These are phyloP conservation scores for Melanerpes aurifrons DNA, from an alignment of 2,113 vertebrate genomes.

Conservation along the genomic window DNA sequence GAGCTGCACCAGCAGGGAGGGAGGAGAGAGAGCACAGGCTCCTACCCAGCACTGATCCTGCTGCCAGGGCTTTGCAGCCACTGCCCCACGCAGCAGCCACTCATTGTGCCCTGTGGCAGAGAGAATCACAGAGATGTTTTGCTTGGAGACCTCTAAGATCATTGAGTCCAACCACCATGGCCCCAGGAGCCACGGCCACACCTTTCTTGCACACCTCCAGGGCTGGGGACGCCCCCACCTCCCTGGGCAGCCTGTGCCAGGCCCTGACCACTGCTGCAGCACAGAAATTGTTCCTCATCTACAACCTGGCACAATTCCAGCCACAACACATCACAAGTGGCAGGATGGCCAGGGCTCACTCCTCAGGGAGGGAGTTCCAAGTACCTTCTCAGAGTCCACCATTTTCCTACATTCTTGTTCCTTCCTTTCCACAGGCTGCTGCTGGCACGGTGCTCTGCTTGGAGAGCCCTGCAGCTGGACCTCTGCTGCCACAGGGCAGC, in stretches of 20 bases:
- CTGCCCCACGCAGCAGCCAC: rapidly evolving
- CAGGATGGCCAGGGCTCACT: background rate
- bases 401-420: no score
- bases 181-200: no score
- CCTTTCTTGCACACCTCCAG: no score
- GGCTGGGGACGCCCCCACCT: no score
- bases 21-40: background rate
- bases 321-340: background rate
- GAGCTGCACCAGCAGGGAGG: rapidly evolving
- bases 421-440: background rate
- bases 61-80: background rate
- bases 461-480: background rate
- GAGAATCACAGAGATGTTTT: no score
- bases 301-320: no score
- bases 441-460: background rate
- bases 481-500: background rate
- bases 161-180: no score
- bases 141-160: no score
- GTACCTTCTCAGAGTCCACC: background rate
- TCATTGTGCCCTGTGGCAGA: rapidly evolving
- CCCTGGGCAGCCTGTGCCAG: no score
- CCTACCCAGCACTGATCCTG: rapidly evolving
- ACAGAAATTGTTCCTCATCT: no score
- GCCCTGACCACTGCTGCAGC: no score
- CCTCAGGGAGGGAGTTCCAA: background rate